A percentile compares a stretch with the other conserved stretches of the same genome.
Conservation (phyloP, 2,888 invertebrate genomes). For the Criorhina ranunculi region DNA sequence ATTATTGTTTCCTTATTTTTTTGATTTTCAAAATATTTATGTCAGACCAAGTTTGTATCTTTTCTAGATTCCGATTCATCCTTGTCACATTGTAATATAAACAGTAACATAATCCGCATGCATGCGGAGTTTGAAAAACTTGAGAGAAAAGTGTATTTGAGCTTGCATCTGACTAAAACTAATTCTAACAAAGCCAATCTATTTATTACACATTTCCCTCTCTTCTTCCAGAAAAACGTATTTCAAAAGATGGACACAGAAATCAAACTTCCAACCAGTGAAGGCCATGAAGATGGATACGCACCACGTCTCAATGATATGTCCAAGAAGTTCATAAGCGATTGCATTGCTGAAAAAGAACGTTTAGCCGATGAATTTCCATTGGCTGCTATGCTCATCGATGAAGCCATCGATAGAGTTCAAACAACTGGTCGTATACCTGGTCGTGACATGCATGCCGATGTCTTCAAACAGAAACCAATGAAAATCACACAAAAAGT, state of each 20-base stretch:
- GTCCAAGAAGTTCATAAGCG: slow-evolving; percentile 81
- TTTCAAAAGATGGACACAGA: slow-evolving; percentile 18
- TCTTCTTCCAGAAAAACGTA: slow-evolving; percentile 9
- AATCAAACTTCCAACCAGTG: not conserved
- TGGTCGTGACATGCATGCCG: slow-evolving; percentile 89
- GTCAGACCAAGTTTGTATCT: no score
- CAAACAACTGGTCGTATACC: slow-evolving; percentile 89
- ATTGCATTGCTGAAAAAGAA: slow-evolving; percentile 80
- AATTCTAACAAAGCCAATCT: no score
- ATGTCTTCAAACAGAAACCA: slow-evolving; percentile 88
- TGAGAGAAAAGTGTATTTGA: no score
- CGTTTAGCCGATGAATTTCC: slow-evolving; percentile 81
- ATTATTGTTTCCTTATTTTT: no score
- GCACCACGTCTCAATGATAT: slow-evolving; percentile 82
- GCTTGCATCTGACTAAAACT: no score
- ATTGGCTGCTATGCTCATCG: slow-evolving; percentile 81
- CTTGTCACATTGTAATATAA: no score
- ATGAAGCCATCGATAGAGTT: slow-evolving; percentile 88
- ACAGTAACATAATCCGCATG: no score
- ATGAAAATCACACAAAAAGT: slow-evolving; percentile 83
- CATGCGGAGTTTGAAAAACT: no score
- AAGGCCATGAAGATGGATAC: slow-evolving; percentile 48
- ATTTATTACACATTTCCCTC: not conserved
- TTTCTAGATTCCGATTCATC: no score
- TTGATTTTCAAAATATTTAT: no score